Base-by-base conservation (phyloP, 1,140 invertebrate genomes). In the Scylla paramamosain region DNA sequence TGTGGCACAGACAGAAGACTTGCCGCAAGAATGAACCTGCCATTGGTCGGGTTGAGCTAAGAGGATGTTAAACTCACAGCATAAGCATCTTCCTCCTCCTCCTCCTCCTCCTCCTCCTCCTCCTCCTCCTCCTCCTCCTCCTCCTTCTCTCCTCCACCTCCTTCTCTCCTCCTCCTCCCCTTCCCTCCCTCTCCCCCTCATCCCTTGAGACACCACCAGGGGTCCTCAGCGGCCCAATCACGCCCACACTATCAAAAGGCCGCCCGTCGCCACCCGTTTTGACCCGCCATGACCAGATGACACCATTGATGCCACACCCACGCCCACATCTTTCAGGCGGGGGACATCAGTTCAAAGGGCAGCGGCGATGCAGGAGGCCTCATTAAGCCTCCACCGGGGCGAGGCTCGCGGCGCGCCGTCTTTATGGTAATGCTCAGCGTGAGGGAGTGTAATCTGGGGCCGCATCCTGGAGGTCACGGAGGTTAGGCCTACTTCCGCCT, bases 281-380 rank as follows among this genome's bases (percentile, higher is more conserved):
- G 88, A 94, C 87, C 93, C 93, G 93, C 83, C 93, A 32, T n/a
- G 52, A 83, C 90, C 94, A 95, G 90, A 46, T 95, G 94, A 92
- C 91, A 91, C 91, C 91, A 92, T 95, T 95, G 77, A 92, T 67
- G 94, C 84, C 94, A 95, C 94, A 29, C 48, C 90, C 94, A 95
- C 31, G 84, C 94, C 82, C 91, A 52, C 90, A 88, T 77, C 94
- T 77, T 67, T 95, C 67, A 92, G 28, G 31, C 31, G 32, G 94
- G 83, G 20, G 91, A 59, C 82, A 82, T 45, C 39, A 92, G 94
- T 87, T 86, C 83, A 92, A 92, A 92, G 91, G 91, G 82, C 89
- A 83, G 67, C 82, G 94, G 45, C 67, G 46, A 52, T 52, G 82
- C 94, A 52, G 46, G 48, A 67, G 45, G 82, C 84, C 94, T 95